Conservation (phyloP, 2,797 vertebrate genomes). For the Crax fasciolata region DNA sequence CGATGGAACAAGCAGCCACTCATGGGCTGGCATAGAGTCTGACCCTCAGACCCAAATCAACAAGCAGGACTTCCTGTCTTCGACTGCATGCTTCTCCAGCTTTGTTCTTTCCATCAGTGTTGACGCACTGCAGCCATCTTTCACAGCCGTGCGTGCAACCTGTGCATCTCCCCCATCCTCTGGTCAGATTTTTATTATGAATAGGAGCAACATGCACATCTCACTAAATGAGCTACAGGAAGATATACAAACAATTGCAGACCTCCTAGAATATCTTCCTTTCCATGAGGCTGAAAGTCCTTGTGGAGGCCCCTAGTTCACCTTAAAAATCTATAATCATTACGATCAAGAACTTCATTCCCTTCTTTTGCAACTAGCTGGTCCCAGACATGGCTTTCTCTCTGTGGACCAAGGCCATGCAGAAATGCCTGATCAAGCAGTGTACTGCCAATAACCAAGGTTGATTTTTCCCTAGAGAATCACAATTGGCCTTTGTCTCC, state of each 20-base stretch:
- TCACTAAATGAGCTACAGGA: background rate
- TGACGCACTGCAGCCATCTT: background rate
- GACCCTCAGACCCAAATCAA: background rate
- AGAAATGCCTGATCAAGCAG: conserved; percentile 49
- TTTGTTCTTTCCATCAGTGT: background rate
- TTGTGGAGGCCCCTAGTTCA: background rate
- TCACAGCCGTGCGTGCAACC: background rate
- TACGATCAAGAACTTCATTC: background rate
- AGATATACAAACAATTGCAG: background rate
- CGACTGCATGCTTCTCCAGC: background rate
- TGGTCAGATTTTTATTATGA: background rate
- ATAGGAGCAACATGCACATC: background rate
- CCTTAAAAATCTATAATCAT: background rate
- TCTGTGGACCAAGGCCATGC: background rate
- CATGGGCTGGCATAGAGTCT: conserved; percentile 6
- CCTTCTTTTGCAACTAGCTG: conserved; percentile 2
- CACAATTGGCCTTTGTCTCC: conserved; percentile 49
- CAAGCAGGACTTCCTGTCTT: background rate
- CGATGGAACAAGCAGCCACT: conserved; percentile 16
- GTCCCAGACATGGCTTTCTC: background rate
- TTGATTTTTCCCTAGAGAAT: conserved; percentile 56
- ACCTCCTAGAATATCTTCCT: background rate
- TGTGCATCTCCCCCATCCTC: background rate
- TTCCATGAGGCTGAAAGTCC: background rate
- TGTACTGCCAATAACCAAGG: conserved; percentile 42